phyloP scores from a whole-genome alignment of 2,888 invertebrate species.

The Cactoblastis cactorum region DNA sequence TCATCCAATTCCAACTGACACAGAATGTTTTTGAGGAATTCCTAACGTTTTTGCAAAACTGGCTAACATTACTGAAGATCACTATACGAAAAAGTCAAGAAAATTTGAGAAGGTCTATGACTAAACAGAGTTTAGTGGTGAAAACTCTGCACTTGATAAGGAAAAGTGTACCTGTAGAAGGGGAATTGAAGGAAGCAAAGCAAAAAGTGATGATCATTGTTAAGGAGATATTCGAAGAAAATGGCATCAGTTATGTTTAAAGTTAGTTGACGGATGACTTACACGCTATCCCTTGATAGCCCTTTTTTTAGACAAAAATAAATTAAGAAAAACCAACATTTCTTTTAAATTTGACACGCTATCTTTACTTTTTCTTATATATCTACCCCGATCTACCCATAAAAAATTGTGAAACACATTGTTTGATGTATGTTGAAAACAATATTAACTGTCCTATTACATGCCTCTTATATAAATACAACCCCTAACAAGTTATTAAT shows the following conservation, averaged over 20 bases:
- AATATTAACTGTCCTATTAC: background rate
- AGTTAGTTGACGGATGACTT: background rate
- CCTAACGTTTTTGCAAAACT: slow-evolving; percentile 52
- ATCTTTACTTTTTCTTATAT: no score
- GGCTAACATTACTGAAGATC: slow-evolving; percentile 57
- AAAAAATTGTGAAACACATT: no score
- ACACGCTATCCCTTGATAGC: no score
- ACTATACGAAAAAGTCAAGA: slow-evolving; percentile 47
- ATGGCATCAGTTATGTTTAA: slow-evolving; percentile 18
- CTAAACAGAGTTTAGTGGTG: slow-evolving; percentile 50
- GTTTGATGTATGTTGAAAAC: no score
- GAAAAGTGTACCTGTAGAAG: slow-evolving; percentile 38
- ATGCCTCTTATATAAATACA: slow-evolving; percentile 13
- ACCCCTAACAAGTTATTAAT: slow-evolving; percentile 35
- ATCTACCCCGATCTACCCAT: no score
- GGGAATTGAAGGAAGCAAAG: slow-evolving; percentile 39
- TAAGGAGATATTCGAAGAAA: slow-evolving; percentile 47
- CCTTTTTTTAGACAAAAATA: no score
- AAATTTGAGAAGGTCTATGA: slow-evolving; percentile 37
- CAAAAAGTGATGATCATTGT: slow-evolving; percentile 41
- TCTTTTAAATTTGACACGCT: no score
- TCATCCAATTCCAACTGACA: slow-evolving; percentile 64
- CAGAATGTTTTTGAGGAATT: slow-evolving; percentile 55
- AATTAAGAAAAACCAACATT: no score
- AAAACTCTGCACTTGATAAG: slow-evolving; percentile 52